phyloP scores from a whole-genome alignment of 2,113 vertebrate genomes.

The Anoplopoma fimbria region DNA sequence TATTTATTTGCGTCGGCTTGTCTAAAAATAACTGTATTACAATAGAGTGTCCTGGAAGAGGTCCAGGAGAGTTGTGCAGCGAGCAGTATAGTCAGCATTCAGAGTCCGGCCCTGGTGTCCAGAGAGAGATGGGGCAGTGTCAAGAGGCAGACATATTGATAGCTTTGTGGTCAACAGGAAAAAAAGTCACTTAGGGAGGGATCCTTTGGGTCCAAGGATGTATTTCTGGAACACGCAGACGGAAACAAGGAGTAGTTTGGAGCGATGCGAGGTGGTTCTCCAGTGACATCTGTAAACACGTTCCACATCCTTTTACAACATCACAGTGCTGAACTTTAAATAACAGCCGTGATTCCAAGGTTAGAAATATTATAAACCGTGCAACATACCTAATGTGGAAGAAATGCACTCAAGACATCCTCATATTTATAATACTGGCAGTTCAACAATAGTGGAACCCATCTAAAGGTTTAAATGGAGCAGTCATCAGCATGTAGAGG shows the following conservation, averaged over 20 bases:
- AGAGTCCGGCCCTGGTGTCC: conserved; percentile 58
- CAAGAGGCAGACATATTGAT: conserved; percentile 76
- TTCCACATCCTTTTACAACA: conserved; percentile 23
- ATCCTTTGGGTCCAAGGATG: conserved; percentile 67
- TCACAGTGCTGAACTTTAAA: conserved; percentile 10
- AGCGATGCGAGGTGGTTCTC: conserved; percentile 35
- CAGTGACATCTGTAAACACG: conserved; percentile 44
- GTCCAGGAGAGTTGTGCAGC: conserved; percentile 71
- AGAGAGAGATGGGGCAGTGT: conserved; percentile 66
- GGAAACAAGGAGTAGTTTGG: conserved; percentile 46
- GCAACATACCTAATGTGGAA: neutral
- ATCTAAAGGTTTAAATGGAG: neutral
- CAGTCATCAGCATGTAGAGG: neutral
- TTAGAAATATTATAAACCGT: conserved; percentile 1
- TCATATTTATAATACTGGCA: neutral
- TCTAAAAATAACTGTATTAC: conserved; percentile 82
- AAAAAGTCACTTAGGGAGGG: conserved; percentile 64
- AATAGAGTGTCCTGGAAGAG: conserved; percentile 75
- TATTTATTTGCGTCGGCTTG: conserved; percentile 81
- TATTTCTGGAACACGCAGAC: conserved; percentile 70
- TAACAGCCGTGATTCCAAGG: conserved; percentile 16
- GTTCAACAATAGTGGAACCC: neutral
- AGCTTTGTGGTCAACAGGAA: conserved; percentile 71
- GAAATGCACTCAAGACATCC: neutral
- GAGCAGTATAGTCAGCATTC: conserved; percentile 77